Evolutionary conservation across 2,797 vertebrate genomes (phyloP), one percentile per base, ranked within the genome.

Genomic region (Oreonectes daqikongensis): DNA sequence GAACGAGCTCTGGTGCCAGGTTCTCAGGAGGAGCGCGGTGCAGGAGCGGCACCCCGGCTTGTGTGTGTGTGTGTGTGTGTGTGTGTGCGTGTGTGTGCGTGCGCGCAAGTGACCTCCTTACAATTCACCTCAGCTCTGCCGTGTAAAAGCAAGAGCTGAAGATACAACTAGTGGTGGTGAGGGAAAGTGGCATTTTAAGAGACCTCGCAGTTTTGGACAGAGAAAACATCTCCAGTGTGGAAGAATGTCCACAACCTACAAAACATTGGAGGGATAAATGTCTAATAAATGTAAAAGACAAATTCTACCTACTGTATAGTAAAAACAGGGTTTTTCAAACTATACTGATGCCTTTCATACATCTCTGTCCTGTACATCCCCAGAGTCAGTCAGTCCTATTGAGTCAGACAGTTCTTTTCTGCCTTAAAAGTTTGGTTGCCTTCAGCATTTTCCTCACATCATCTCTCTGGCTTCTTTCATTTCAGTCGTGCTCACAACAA

Each of bases 21-120:
- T 81, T 90, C 92, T 91, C 90, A 80, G 68, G 85, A 82, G 84
- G 86, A n/a, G n/a, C 87, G 83, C 84, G 81, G 76, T 67, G 20
- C 75, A 68, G 73, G 10, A 76, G 75, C 50, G 35, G 67, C 55
- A 76, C 66, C 57, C 66, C 72, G 48, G 46, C 77, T 26, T 48
- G 4, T 55, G 60, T 85, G 86, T 48, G 59, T 85, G 35, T 10
- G 35, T 35, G 35, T 30, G 28, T 30, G n/a, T n/a, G n/a, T n/a
- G n/a, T n/a, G n/a, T 48, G 4, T 55, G 60, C 84, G 86, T 48
- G 59, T 85, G 35, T 10, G 35, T 35, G 35, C 4, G 28, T 30
- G 28, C 2, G 68, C 30, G 69, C 61, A 65, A 38, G 72, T 77
- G 83, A 84, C 83, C 80, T 74, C 57, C 72, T 76, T 69, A 63